Percentiles rank a stretch among this genome's conserved stretches.
These are phyloP conservation scores for Parnassius glacialis DNA, from an alignment of 2,888 invertebrate genomes.

Conservation along the genomic window DNA sequence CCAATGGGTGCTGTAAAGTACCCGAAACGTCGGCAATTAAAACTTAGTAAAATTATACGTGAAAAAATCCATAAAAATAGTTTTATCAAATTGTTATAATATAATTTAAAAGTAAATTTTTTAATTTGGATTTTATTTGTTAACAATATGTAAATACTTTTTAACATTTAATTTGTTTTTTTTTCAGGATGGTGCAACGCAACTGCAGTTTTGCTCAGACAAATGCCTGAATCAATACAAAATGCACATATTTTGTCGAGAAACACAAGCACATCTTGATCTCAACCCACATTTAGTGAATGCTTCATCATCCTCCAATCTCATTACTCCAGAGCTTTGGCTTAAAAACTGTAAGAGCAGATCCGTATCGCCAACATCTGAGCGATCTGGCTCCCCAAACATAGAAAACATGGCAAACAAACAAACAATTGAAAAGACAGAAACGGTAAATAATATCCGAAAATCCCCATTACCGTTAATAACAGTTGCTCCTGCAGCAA, in stretches of 20 bases:
- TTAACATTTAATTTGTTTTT: slow-evolving; percentile 1
- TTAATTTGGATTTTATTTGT: no score
- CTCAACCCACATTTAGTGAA: slow-evolving; percentile 87
- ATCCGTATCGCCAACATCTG: slow-evolving; percentile 81
- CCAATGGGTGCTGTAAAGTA: no score
- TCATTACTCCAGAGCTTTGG: slow-evolving; percentile 96
- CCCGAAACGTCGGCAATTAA: no score
- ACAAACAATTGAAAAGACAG: slow-evolving; percentile 48
- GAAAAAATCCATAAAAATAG: no score
- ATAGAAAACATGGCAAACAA: slow-evolving; percentile 53
- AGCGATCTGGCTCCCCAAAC: slow-evolving; percentile 79
- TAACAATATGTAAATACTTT: no score
- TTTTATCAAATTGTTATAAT: no score
- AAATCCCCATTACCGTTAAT: slow-evolving; percentile 83
- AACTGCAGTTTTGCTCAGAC: slow-evolving; percentile 94
- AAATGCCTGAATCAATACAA: slow-evolving; percentile 97
- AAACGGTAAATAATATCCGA: slow-evolving; percentile 46
- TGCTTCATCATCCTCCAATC: slow-evolving; percentile 70
- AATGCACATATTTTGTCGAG: slow-evolving; percentile 97
- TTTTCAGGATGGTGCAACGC: slow-evolving; percentile 91
- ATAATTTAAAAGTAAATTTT: no score
- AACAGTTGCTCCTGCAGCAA: slow-evolving; percentile 84
- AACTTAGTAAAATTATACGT: no score
- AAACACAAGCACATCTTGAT: slow-evolving; percentile 95
- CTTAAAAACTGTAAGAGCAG: slow-evolving; percentile 88